These are phyloP conservation scores for Malacoctenus gilli DNA, from an alignment of 2,797 vertebrate genomes.

Conservation along the genomic window DNA sequence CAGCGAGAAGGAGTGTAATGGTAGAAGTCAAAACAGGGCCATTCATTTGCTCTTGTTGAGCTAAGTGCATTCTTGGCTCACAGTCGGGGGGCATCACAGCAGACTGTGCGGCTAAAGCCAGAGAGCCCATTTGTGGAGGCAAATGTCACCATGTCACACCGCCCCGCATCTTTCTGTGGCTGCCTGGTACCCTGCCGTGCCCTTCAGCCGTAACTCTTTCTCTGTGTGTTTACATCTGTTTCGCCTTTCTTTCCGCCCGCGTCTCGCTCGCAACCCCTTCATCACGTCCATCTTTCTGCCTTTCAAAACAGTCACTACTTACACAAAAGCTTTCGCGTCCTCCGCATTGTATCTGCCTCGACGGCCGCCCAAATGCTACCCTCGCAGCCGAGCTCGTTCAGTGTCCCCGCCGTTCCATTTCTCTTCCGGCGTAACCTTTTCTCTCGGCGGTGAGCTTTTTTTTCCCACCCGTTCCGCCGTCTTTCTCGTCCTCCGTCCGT, in stretches of 20 bases:
- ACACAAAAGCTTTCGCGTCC: constrained; percentile 29
- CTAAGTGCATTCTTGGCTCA: constrained; percentile 98
- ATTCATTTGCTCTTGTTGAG: constrained; percentile 92
- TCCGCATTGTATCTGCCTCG: constrained; percentile 41
- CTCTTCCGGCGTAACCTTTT: constrained; percentile 32
- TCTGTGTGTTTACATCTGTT: constrained; percentile 64
- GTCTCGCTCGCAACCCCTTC: constrained; percentile 85
- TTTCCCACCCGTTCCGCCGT: constrained; percentile 31
- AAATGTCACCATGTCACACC: constrained; percentile 88
- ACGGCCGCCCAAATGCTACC: constrained; percentile 42
- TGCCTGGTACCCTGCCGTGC: constrained; percentile 70
- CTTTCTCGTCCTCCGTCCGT: constrained; percentile 39
- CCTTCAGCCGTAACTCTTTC: constrained; percentile 67
- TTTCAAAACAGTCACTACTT: constrained; percentile 55
- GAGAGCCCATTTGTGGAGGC: constrained; percentile 92
- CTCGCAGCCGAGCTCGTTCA: constrained; percentile 36
- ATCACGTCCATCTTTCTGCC: constrained; percentile 76
- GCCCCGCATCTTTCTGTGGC: constrained; percentile 83
- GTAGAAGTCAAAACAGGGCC: constrained; percentile 89
- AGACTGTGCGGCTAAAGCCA: constrained; percentile 89
- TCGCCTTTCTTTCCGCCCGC: constrained; percentile 46
- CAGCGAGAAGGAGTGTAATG: constrained; percentile 82
- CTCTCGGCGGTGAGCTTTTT: constrained; percentile 41
- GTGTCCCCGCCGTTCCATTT: constrained; percentile 33
- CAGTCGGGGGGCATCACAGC: constrained; percentile 84